Evolutionary conservation across 2,113 vertebrate species (phyloP).

Genomic region (Chaetodon auriga): DNA sequence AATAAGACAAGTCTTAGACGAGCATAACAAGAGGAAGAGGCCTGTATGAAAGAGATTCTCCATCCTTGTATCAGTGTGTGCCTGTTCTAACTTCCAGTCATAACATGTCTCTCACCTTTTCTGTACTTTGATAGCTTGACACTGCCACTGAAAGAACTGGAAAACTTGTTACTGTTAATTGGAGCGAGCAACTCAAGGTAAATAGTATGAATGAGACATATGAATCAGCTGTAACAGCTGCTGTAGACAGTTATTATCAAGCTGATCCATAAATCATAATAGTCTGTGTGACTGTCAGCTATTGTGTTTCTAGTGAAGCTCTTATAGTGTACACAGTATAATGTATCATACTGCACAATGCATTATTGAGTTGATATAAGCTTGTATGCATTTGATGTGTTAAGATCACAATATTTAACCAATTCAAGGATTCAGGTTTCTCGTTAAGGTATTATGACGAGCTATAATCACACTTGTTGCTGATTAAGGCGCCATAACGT

Average conservation of each 20-base stretch:
- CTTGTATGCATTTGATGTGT: constrained; percentile 5
- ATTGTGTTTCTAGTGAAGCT: neutral
- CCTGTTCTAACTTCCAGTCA: neutral
- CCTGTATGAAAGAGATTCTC: constrained; percentile 76
- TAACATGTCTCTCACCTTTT: constrained; percentile 3
- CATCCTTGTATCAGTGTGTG: neutral
- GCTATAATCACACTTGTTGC: neutral
- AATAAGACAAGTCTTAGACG: constrained; percentile 84
- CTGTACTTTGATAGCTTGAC: constrained; percentile 81
- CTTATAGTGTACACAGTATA: neutral
- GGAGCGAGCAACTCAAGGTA: constrained; percentile 90
- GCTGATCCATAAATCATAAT: neutral
- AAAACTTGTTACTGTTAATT: constrained; percentile 86
- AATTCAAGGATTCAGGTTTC: neutral
- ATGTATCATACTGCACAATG: constrained; percentile 7
- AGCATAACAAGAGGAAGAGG: constrained; percentile 88
- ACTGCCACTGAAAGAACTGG: constrained; percentile 85
- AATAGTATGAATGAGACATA: neutral
- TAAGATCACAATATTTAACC: neutral
- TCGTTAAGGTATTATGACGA: neutral
- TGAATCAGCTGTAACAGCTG: neutral
- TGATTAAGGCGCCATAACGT: neutral
- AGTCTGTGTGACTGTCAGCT: neutral
- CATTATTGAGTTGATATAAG: neutral
- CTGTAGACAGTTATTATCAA: neutral